Evolutionary conservation across 2,113 vertebrate genomes (phyloP), one percentile per base, ranked within the genome.

Genomic region (Petroica traversi): DNA sequence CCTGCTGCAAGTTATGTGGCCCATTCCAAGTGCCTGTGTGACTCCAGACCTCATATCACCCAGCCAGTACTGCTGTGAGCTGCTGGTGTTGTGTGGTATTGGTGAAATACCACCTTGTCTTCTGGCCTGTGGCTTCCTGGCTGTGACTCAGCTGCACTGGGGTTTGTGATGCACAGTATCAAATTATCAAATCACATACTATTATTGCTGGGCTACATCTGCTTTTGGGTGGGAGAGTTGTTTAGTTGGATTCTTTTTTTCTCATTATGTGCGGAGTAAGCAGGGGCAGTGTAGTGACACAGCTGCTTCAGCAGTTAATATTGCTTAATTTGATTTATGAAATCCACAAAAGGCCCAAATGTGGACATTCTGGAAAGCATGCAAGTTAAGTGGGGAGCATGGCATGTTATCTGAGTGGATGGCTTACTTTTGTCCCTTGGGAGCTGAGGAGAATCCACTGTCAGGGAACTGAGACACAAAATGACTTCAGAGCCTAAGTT

Each of bases 31-130:
- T 9, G 19, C 12, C 12, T 29, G 19, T 45, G 58, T 49, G 66
- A 19, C 66, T 72, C 33, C 52, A 71, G 61, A 36, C 10, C 61
- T 75, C 14, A 0, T 5, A 19, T 31, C 1, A 0, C 19, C 1
- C 41, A 61, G 7, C 12, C 29, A 9, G 8, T 7, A 6, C 36
- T 48, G 41, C 59, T 61, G 64, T 8, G 62, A 58, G n/a, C 64
- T 88, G 63, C 49, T 71, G 46, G 2, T 57, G 40, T 22, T 41
- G 22, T 1, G 38, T 15, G 34, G 8, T 12, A 4, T 12, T 38
- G 69, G 28, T 49, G 64, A 71, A 64, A 66, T 46, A 7, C 6
- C 55, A 1, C 28, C 31, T 43, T 29, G 66, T 45, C 62, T 58
- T n/a, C 41, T 81, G 62, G 19, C 26, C 68, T 33, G 51, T 2